phyloP scores from a whole-genome alignment of 2,888 invertebrate species.

The Ophion slaviceki region DNA sequence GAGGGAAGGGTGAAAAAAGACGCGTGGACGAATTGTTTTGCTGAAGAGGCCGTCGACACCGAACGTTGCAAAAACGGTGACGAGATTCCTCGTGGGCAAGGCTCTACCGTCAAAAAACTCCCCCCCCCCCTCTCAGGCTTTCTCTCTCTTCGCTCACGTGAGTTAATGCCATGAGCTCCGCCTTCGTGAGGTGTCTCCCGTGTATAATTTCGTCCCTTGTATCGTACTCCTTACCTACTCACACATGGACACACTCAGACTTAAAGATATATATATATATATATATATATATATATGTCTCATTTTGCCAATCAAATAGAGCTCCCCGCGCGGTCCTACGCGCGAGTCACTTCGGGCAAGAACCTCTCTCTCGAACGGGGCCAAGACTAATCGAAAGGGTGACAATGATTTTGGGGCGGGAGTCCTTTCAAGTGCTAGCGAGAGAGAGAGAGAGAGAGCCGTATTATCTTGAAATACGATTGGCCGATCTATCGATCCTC shows the following conservation, averaged over 20 bases:
- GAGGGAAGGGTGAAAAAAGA: slow-evolving; percentile 1
- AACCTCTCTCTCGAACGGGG: slow-evolving; percentile 7
- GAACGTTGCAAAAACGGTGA: slow-evolving; percentile 20
- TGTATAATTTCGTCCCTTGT: slow-evolving; percentile 32
- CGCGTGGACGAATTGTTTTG: slow-evolving; percentile 58
- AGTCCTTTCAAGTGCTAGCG: not conserved
- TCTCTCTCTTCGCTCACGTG: slow-evolving; percentile 7
- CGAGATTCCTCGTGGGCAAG: slow-evolving; percentile 41
- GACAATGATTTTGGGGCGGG: slow-evolving; percentile 13
- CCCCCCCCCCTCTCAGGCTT: slow-evolving; percentile 23
- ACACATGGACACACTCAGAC: not conserved
- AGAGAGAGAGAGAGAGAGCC: not conserved
- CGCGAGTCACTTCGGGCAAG: not conserved
- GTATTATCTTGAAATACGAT: slow-evolving; percentile 9
- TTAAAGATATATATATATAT: not conserved
- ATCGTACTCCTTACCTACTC: slow-evolving; percentile 1
- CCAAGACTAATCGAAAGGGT: not conserved
- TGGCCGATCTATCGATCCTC: slow-evolving; percentile 25
- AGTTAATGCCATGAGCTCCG: slow-evolving; percentile 40
- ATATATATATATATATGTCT: not conserved
- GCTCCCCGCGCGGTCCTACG: not conserved
- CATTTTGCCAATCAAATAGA: slow-evolving; percentile 10
- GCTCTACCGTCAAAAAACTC: slow-evolving; percentile 48
- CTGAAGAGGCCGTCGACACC: slow-evolving; percentile 60
- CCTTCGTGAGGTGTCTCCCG: slow-evolving; percentile 29